These are phyloP conservation scores for Bergia puertoricense DNA, from an alignment of 92 coral and sea anemone species.

Conservation along the genomic window DNA sequence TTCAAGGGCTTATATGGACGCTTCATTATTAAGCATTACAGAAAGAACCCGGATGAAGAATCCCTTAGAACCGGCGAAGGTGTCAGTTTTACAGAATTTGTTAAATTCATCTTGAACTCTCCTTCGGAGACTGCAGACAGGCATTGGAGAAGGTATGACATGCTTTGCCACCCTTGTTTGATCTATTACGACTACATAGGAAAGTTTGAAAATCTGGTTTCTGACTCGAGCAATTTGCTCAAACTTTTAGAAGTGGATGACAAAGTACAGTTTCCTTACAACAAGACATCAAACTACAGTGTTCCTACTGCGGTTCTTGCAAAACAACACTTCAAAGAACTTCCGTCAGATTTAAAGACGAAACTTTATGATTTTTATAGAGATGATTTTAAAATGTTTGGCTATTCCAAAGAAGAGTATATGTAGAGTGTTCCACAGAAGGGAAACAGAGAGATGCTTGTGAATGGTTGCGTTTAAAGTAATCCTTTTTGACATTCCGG, in stretches of 20 bases:
- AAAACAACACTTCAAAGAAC: constrained; percentile 66
- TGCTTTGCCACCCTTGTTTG: constrained; percentile 90
- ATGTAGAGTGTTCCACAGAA: background rate
- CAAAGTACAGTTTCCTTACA: constrained; percentile 78
- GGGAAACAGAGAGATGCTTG: background rate
- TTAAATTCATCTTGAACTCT: constrained; percentile 69
- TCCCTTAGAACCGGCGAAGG: constrained; percentile 84
- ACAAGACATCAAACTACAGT: constrained; percentile 76
- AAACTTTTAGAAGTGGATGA: constrained; percentile 60
- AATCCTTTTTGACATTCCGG: background rate
- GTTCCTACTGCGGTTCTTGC: constrained; percentile 68
- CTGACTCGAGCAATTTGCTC: constrained; percentile 74
- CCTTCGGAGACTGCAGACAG: constrained; percentile 80
- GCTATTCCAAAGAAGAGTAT: constrained; percentile 76
- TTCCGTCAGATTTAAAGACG: constrained; percentile 55
- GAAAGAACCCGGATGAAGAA: constrained; percentile 66
- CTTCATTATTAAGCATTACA: constrained; percentile 74
- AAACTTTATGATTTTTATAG: constrained; percentile 70
- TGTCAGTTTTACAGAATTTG: constrained; percentile 87
- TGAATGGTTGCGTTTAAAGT: background rate
- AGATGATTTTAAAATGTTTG: constrained; percentile 93
- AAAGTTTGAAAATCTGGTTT: constrained; percentile 72
- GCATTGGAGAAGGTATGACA: constrained; percentile 89
- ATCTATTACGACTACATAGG: constrained; percentile 93
- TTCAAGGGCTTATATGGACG: constrained; percentile 87